Evolutionary conservation across 2,113 vertebrate species (phyloP).

Genomic region (Dasypus novemcinctus): DNA sequence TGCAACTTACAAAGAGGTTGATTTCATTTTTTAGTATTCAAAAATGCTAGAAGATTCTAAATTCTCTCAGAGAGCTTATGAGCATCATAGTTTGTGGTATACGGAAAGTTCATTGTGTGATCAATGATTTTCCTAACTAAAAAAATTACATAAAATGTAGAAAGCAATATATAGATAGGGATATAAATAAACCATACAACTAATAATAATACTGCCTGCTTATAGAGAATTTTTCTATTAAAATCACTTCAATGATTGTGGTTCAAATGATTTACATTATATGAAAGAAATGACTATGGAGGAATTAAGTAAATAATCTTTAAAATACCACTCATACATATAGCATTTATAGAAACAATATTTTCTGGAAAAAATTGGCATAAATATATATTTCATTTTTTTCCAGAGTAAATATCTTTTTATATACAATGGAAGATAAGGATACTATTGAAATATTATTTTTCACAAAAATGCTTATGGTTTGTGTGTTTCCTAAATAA

Average conservation of each 20-base stretch:
- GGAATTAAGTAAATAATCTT: constrained; percentile 62
- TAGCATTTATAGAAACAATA: constrained; percentile 37
- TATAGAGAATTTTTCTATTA: constrained; percentile 22
- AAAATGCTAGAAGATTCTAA: constrained; percentile 52
- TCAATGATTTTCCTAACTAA: constrained; percentile 59
- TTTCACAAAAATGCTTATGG: constrained; percentile 65
- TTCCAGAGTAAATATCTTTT: constrained; percentile 38
- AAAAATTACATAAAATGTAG: constrained; percentile 30
- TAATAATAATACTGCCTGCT: not conserved
- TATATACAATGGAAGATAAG: constrained; percentile 40
- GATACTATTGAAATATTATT: constrained; percentile 56
- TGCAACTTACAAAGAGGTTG: constrained; percentile 54
- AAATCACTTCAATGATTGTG: constrained; percentile 44
- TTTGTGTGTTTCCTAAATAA: constrained; percentile 74
- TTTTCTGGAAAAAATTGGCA: not conserved
- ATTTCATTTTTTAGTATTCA: constrained; percentile 39
- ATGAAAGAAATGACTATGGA: not conserved
- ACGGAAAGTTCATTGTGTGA: constrained; percentile 38
- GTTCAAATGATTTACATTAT: constrained; percentile 27
- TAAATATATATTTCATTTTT: constrained; percentile 27
- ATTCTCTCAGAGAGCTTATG: not conserved
- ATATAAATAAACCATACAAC: not conserved
- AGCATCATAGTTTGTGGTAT: not conserved
- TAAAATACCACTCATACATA: constrained; percentile 61
- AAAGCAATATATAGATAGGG: not conserved